Base-by-base conservation (phyloP, 1,140 invertebrate genomes). In the Andricus grossulariae region DNA sequence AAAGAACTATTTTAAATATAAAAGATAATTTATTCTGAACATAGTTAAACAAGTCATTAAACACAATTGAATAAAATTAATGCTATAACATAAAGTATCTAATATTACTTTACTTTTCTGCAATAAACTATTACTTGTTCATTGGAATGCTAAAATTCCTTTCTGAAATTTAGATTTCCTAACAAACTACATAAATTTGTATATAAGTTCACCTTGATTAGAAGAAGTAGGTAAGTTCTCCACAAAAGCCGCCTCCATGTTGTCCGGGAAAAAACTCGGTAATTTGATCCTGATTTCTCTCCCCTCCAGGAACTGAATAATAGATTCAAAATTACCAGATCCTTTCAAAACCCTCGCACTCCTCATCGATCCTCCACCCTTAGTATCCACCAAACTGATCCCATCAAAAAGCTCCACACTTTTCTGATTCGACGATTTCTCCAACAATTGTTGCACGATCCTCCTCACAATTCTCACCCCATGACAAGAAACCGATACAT, bases 201-300 rank as follows among this genome's bases (percentile, higher is more conserved):
- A 10, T 45, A 11, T 7, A 1, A 6, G 71, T 74, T 32, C 60
- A 86, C 84, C 85, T 85, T 88, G 83, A 52, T 74, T 73, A 21
- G 80, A 81, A 12, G 78, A 82, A 12, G 78, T 81, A 7, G 86
- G 80, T 7, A 90, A 25, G 15, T 85, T 89, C 54, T 85, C 85
- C 21, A 83, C 84, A 0, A 90, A 66, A 45, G 84, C 84, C 1
- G 72, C 72, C 70, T 90, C 89, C 11, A 90, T 72, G 79, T 90
- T 88, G 0, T 82, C 70, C 0, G 90, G 90, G 12, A 90, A 57
- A 57, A 96, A 88, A 84, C 93, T 95, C 0, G 93, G 93, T 60
- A 96, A 87, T 78, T 93, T 95, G 6, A 96, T 93, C 80, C 94
- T 92, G 1, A 96, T 84, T 82, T 96, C 95, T 82, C 95, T 94